Evolutionary conservation across 2,888 invertebrate genomes (phyloP), one percentile per base, ranked within the genome.

Genomic region (Drosophila paranaensis): DNA sequence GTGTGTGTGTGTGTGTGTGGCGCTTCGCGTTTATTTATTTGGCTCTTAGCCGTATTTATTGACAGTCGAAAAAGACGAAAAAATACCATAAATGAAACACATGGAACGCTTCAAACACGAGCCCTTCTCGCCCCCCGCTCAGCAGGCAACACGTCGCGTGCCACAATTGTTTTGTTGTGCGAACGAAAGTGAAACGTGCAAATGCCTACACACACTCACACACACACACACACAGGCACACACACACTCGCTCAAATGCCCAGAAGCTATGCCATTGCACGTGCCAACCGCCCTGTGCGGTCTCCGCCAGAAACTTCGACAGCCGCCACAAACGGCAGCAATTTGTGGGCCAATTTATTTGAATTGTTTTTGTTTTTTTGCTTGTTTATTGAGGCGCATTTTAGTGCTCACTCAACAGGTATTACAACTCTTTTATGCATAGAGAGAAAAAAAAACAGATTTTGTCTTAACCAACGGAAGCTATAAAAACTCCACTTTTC

Each of bases 151-250:
- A 13, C 37, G 80, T 45, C 79, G 81, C 79, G 79, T 79, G 79
- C 79, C 74, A 55, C 64, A 69, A 53, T 50, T 48, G 48, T 54
- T 63, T 56, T 68, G 45, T 50, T 45, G 33, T 50, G 33, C 11
- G 27, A 82, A 78, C 58, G 83, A 82, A 82, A 82, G 82, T 82
- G 83, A 88, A 88, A 88, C 86, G 79, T 81, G 87, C 85, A 65
- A 73, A 84, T 81, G 63, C 60, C 69, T 74, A 27, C 25, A 62
- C 80, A 78, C 72, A 71, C 51, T 14, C 27, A 20, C 46, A 56
- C n/a, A 39, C 25, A 37, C 37, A 25, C 14, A 55, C 79, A 79
- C 79, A n/a, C n/a, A n/a, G n/a, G n/a, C n/a, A n/a, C 27, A 20
- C 46, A 56, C n/a, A 39, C 25, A 37, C 37, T 20, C 14, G 53